These are phyloP conservation scores for Sinocyclocheilus anophthalmus DNA, from an alignment of 2,113 vertebrate species.

Conservation along the genomic window DNA sequence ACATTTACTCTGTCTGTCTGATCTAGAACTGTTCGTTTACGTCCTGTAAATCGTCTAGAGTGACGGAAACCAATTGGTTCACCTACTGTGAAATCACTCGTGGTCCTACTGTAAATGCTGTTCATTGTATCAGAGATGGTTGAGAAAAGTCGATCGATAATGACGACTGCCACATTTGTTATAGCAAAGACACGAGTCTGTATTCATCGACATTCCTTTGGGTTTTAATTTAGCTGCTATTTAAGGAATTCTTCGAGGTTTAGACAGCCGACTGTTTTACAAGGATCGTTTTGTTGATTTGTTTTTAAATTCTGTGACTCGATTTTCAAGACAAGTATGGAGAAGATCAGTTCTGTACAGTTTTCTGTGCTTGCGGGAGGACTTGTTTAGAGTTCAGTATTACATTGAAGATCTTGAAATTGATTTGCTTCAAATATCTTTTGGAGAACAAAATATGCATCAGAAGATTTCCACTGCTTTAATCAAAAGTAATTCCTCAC, in stretches of 20 bases:
- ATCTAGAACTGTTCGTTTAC: conserved; percentile 31
- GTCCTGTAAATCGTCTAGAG: conserved; percentile 33
- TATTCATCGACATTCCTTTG: conserved; percentile 49
- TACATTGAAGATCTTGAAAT: conserved; percentile 3
- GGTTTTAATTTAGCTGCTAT: conserved; percentile 60
- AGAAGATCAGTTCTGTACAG: background rate
- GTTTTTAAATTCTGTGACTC: conserved; percentile 25
- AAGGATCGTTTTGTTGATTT: background rate
- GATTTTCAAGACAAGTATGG: background rate
- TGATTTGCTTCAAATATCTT: no score
- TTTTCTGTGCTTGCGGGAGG: background rate
- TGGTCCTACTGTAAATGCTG: conserved; percentile 46
- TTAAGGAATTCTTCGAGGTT: conserved; percentile 39
- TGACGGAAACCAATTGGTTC: conserved; percentile 38
- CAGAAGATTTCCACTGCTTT: background rate
- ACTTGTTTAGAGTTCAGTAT: background rate
- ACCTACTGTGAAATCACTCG: conserved; percentile 52
- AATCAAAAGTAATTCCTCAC: background rate
- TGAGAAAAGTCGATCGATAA: background rate
- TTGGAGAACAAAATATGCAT: background rate
- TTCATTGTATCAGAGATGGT: background rate
- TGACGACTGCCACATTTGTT: background rate
- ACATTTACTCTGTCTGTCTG: conserved; percentile 35
- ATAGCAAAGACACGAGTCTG: conserved; percentile 22
- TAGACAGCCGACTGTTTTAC: conserved; percentile 27